Percentiles rank a stretch among this genome's conserved stretches.
phyloP scores from a whole-genome alignment of 1,140 invertebrate genomes.

The Bathynomus jamesi region DNA sequence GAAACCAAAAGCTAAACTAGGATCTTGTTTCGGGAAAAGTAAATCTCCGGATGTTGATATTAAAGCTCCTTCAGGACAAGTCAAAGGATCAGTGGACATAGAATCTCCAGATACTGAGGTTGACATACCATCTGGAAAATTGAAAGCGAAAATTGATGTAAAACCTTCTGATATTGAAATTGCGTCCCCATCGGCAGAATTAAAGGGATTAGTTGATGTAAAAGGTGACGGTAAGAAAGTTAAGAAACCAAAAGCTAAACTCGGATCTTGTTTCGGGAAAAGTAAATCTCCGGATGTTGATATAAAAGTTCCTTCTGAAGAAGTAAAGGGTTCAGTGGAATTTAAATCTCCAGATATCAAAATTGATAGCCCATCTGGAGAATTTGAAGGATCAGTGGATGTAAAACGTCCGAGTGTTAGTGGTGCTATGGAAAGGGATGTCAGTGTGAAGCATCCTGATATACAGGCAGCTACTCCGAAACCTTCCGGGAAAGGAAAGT shows the following conservation, averaged over 20 bases:
- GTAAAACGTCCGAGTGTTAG: neutral
- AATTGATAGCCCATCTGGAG: neutral
- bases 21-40: slow-evolving; percentile 10
- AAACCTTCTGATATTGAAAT: too few relatives aligned
- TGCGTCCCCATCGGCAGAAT: too few relatives aligned
- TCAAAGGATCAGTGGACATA: slow-evolving; percentile 6
- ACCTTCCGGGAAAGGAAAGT: neutral
- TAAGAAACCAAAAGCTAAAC: too few relatives aligned
- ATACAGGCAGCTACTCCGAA: neutral
- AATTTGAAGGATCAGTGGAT: neutral
- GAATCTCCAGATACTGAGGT: slow-evolving; percentile 9
- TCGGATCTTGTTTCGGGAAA: too few relatives aligned
- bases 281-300: too few relatives aligned
- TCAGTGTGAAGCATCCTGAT: too few relatives aligned
- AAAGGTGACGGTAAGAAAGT: too few relatives aligned
- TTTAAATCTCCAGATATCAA: slow-evolving; percentile 8
- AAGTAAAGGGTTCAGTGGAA: slow-evolving; percentile 8
- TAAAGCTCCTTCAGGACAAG: neutral
- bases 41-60: slow-evolving; percentile 10
- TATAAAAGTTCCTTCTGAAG: too few relatives aligned
- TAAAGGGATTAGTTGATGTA: too few relatives aligned
- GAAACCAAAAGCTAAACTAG: slow-evolving; percentile 14
- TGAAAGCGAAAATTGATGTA: too few relatives aligned
- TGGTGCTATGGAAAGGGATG: too few relatives aligned
- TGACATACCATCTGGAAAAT: too few relatives aligned